These are phyloP conservation scores for Lonchura striata DNA, from an alignment of 2,113 vertebrate genomes.

Conservation along the genomic window DNA sequence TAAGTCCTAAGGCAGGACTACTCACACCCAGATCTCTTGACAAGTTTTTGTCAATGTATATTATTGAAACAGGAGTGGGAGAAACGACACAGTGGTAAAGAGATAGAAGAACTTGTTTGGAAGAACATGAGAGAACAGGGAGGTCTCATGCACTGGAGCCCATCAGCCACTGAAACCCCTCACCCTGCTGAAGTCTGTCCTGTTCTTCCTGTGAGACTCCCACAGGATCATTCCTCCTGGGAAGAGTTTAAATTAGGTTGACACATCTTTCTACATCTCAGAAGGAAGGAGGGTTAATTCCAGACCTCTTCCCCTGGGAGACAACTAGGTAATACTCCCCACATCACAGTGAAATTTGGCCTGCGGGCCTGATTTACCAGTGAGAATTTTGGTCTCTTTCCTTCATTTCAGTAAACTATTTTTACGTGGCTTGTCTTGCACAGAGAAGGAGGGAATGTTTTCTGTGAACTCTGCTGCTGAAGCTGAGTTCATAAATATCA, in stretches of 20 bases:
- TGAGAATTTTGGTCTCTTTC: neutral
- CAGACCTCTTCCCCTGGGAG: neutral
- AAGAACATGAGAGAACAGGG: neutral
- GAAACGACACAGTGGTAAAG: neutral
- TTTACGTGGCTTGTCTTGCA: neutral
- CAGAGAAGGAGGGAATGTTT: neutral
- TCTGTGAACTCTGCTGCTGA: neutral
- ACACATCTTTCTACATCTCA: neutral
- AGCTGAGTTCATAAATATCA: slow-evolving; percentile 50
- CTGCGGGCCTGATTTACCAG: neutral
- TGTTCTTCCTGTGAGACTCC: neutral
- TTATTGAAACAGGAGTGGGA: neutral
- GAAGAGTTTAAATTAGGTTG: neutral
- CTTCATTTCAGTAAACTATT: neutral
- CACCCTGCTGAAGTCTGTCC: neutral
- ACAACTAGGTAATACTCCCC: neutral
- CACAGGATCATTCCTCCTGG: neutral
- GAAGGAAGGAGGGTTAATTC: neutral
- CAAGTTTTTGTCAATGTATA: neutral
- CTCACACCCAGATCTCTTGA: neutral
- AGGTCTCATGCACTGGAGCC: neutral
- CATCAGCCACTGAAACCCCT: neutral
- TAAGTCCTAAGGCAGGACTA: neutral
- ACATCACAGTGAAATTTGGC: neutral
- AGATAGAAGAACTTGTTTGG: neutral